Evolutionary conservation across 2,888 invertebrate genomes (phyloP).

Genomic region (Eupeodes luniger): DNA sequence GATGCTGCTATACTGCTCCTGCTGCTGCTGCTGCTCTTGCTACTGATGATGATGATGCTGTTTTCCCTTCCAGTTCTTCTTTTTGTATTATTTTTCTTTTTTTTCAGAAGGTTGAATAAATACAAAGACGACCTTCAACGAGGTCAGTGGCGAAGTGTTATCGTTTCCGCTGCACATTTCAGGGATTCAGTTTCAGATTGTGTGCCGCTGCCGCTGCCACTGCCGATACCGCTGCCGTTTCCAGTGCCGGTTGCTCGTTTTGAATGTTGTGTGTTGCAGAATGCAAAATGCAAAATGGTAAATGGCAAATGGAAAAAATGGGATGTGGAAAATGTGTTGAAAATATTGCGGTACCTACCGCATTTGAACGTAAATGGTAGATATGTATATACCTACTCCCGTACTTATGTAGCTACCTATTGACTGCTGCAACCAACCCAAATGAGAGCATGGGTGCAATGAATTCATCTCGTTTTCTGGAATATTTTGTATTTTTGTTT

Average conservation of each 20-base stretch:
- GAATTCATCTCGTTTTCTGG: slow-evolving; percentile 62
- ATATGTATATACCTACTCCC: neutral
- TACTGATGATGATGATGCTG: slow-evolving; percentile 33
- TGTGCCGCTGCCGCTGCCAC: too few species aligned
- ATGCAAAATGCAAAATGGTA: slow-evolving; percentile 1
- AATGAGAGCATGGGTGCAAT: slow-evolving; percentile 53
- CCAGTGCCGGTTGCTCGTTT: slow-evolving; percentile 28
- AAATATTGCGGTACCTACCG: slow-evolving; percentile 41
- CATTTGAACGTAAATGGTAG: neutral
- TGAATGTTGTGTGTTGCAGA: slow-evolving; percentile 24
- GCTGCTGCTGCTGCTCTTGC: neutral
- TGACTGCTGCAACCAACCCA: slow-evolving; percentile 53
- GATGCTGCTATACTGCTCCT: too few species aligned
- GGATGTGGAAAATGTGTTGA: slow-evolving; percentile 54
- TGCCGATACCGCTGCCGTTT: too few species aligned
- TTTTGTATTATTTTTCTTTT: slow-evolving; percentile 8
- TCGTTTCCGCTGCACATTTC: slow-evolving; percentile 61
- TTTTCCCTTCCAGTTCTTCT: slow-evolving; percentile 35
- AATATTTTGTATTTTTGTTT: neutral
- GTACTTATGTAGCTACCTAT: neutral
- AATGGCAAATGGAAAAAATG: slow-evolving; percentile 11
- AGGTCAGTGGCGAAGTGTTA: slow-evolving; percentile 72
- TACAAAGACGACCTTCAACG: slow-evolving; percentile 75
- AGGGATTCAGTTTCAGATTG: slow-evolving; percentile 22
- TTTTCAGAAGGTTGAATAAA: slow-evolving; percentile 69